A percentile compares a stretch with the other conserved stretches of the same genome.
phyloP scores from a whole-genome alignment of 2,888 invertebrate genomes.

The Eretmocerus hayati region DNA sequence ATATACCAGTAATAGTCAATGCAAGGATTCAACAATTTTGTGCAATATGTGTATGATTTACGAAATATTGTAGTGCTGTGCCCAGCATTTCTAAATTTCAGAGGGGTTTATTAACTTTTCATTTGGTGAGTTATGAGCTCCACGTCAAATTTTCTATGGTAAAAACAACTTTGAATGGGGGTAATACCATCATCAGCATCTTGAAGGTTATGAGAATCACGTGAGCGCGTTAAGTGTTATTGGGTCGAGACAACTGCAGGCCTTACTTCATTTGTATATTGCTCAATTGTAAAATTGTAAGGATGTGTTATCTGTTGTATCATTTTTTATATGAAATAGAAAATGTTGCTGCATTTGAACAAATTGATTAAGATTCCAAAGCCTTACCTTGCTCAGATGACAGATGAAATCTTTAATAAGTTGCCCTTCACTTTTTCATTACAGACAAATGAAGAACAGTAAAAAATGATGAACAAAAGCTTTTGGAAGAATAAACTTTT shows the following conservation, averaged over 20 bases:
- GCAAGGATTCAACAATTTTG: constrained; percentile 17
- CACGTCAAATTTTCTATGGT: constrained; percentile 13
- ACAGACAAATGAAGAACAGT: neutral
- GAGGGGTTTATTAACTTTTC: no score
- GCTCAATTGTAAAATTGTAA: constrained; percentile 47
- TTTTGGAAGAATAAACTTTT: neutral
- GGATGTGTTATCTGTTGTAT: constrained; percentile 48
- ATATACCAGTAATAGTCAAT: constrained; percentile 36
- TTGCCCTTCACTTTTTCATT: neutral
- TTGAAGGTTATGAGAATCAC: constrained; percentile 15
- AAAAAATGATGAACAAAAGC: neutral
- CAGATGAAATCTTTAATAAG: no score
- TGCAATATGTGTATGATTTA: no score
- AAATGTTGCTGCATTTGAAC: constrained; percentile 45
- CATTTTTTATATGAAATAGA: constrained; percentile 47
- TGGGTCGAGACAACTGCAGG: constrained; percentile 37
- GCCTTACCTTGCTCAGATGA: no score
- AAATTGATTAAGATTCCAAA: neutral
- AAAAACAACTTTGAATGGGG: neutral
- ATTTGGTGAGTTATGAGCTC: constrained; percentile 17
- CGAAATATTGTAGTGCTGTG: no score
- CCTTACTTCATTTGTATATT: constrained; percentile 46
- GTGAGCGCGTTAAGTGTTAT: constrained; percentile 40
- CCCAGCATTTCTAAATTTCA: no score
- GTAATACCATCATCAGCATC: constrained; percentile 2